Base-by-base conservation (phyloP, 2,888 invertebrate genomes). In the Stramonita haemastoma region DNA sequence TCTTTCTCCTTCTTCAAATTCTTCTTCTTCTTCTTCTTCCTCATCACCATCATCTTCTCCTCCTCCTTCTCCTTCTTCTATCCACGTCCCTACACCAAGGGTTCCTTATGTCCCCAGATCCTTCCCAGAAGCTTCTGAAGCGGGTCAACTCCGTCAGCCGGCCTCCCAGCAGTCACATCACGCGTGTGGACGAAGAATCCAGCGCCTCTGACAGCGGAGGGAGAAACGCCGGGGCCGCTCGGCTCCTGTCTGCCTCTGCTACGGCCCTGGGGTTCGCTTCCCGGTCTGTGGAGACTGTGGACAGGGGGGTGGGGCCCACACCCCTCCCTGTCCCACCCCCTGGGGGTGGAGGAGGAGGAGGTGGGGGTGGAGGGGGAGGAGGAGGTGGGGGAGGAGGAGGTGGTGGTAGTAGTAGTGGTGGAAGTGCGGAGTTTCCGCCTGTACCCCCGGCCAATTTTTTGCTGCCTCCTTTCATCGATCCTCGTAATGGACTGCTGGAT, bases 271-370 rank as follows among this genome's bases (percentile, higher is more conserved):
- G 89, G 32, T 29, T 70, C 22, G 46, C 79, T 17, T 79, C 90
- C 90, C 93, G 92, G 79, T 92, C 92, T 73, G 94, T 95, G 90
- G 95, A 95, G 92, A 95, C 95, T 22, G 94, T 95, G 29, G 95
- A 95, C 91, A 92, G 95, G 79, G 95, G 95, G 83, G 95, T 95
- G 56, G 95, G 95, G n/a, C 95, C 95, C 29, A 95, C 95, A 36
- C 95, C 95, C 19, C 92, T 93, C 32, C 95, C 95, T 22, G 94
- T 22, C 22, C 81, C 81, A 4, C 81, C 26, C 0, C 81, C 22
- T 36, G 22, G 4, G 4, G 36, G 81, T 4, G 46, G 36, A 1
- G 36, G 26, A 8, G 81, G 36, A 22, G 81, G 81, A 22, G 11
- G 46, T 8, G 36, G 36, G 4, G 77, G 77, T 32, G 79, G 73